A percentile compares a stretch with the other conserved stretches of the same genome.
Evolutionary conservation across 2,113 vertebrate genomes (phyloP).

Genomic region (Strigops habroptila): DNA sequence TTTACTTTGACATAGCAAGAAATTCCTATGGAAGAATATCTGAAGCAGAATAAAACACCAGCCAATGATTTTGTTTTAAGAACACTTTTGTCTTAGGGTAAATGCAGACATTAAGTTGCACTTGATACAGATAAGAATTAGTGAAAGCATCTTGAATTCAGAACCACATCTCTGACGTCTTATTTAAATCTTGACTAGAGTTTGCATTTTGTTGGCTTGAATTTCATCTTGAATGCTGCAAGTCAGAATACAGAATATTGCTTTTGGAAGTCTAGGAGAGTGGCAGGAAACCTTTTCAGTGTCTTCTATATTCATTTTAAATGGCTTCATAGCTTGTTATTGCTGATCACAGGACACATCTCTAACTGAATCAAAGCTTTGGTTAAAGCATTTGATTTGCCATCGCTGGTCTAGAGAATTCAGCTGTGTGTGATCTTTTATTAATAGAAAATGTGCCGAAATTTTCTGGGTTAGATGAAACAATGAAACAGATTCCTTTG

Average conservation of each 20-base stretch:
- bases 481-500: not conserved
- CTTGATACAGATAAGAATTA: not conserved
- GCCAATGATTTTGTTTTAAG: not conserved
- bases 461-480: not conserved
- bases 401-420: not conserved
- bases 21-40: not conserved
- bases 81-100: not conserved
- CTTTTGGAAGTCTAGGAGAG: not conserved
- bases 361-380: not conserved
- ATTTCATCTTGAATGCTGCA: not conserved
- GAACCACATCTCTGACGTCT: not conserved
- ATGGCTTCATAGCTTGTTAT: not conserved
- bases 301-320: not conserved
- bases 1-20: not conserved
- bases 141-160: not conserved
- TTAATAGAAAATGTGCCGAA: not conserved
- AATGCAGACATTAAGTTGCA: not conserved
- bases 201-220: not conserved
- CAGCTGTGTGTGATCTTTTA: not conserved
- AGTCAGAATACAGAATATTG: not conserved
- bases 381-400: not conserved
- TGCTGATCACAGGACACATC: not conserved
- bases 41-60: not conserved
- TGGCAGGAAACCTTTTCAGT: not conserved
- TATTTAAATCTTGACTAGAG: not conserved